Conservation (phyloP, 2,888 invertebrate genomes). For the Steinernema carpocapsae region DNA sequence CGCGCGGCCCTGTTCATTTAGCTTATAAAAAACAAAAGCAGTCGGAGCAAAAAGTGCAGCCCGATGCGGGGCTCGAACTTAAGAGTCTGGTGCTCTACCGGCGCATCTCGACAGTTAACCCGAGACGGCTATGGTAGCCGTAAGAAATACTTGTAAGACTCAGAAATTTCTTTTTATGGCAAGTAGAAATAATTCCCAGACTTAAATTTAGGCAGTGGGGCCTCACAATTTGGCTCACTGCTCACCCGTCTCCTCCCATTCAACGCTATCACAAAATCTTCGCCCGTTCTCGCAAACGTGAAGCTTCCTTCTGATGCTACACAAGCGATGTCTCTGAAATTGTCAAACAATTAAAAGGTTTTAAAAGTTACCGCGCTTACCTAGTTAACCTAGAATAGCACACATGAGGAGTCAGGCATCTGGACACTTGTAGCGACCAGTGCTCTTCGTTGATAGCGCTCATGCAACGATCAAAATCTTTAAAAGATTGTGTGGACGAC, state of each 20-base stretch:
- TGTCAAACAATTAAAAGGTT: conserved; percentile 16
- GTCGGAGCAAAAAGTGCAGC: conserved; percentile 33
- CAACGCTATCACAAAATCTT: conserved; percentile 56
- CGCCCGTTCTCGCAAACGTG: conserved; percentile 58
- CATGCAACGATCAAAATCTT: conserved; percentile 67
- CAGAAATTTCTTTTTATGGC: too few species aligned
- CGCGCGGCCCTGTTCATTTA: too few species aligned
- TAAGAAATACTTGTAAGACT: too few species aligned
- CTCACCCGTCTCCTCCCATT: conserved; percentile 43
- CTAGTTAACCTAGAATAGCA: conserved; percentile 63
- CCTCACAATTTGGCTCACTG: conserved; percentile 64
- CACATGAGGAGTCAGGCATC: conserved; percentile 67
- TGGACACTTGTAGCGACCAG: conserved; percentile 63
- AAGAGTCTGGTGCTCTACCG: too few species aligned
- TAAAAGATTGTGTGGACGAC: conserved; percentile 51
- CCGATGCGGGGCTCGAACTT: conserved; percentile 43
- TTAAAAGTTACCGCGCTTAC: conserved; percentile 45
- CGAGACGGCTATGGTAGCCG: too few species aligned
- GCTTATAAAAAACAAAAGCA: too few species aligned
- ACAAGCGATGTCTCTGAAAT: conserved; percentile 59
- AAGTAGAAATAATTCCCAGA: conserved; percentile 63
- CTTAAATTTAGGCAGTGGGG: conserved; percentile 59
- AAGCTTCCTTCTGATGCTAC: conserved; percentile 60
- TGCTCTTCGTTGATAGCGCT: conserved; percentile 65
- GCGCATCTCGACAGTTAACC: too few species aligned